These are phyloP conservation scores for Picus viridis DNA, from an alignment of 2,797 vertebrate species.

Conservation along the genomic window DNA sequence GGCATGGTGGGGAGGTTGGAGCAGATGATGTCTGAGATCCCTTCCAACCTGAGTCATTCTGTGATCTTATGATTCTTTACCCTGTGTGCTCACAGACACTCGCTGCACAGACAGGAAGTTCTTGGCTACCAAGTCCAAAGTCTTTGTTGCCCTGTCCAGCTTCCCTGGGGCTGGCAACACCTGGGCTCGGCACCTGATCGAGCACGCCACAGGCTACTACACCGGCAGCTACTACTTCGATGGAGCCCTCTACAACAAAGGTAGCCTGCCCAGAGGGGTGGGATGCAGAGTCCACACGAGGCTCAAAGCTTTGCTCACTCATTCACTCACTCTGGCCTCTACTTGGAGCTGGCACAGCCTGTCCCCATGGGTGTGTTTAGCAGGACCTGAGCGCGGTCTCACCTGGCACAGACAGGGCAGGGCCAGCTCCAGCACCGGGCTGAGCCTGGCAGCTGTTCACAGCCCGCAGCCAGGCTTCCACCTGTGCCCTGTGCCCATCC, in stretches of 20 bases:
- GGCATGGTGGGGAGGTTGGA: too few species aligned
- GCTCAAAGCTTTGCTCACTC: not conserved
- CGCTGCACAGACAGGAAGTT: constrained; percentile 94
- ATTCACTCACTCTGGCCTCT: not conserved
- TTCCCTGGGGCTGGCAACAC: constrained; percentile 98
- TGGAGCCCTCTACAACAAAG: constrained; percentile 94
- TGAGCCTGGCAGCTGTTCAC: not conserved
- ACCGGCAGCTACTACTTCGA: constrained; percentile 98
- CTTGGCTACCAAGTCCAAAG: constrained; percentile 88
- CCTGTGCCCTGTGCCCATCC: rapidly evolving
- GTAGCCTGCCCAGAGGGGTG: constrained; percentile 58
- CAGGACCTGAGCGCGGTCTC: not conserved
- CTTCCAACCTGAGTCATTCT: too few species aligned
- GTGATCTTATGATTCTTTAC: not conserved
- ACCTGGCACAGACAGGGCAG: rapidly evolving
- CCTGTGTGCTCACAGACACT: constrained; percentile 83
- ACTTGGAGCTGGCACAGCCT: not conserved
- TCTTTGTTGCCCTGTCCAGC: constrained; percentile 92
- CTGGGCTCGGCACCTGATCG: constrained; percentile 94
- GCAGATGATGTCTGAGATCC: too few species aligned
- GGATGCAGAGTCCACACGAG: not conserved
- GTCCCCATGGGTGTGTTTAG: rapidly evolving
- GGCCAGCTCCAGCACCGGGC: not conserved
- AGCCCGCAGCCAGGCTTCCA: not conserved
- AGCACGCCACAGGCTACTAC: constrained; percentile 93